Conservation (phyloP, 2,888 invertebrate species). For the Creontiades dilutus region DNA sequence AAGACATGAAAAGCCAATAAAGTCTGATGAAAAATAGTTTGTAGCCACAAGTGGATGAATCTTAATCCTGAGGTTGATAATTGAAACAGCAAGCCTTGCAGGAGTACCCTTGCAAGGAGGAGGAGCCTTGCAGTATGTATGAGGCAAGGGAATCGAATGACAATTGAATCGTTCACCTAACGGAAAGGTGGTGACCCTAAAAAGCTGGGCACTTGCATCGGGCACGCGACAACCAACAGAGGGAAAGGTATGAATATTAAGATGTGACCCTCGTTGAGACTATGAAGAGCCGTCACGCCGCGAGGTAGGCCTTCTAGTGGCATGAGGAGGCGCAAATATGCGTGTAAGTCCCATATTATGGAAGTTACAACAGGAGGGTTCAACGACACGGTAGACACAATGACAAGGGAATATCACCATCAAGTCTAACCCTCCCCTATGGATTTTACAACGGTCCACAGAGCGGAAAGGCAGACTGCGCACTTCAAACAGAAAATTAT, state of each 20-base stretch:
- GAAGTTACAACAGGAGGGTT: constrained; percentile 14
- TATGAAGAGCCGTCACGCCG: background rate
- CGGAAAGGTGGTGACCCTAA: background rate
- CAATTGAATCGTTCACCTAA: background rate
- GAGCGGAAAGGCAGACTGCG: background rate
- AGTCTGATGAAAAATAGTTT: too few species aligned
- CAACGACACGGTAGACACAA: background rate
- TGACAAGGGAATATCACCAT: background rate
- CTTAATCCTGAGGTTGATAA: too few species aligned
- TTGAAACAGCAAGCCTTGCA: too few species aligned
- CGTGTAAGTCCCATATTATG: constrained; percentile 30
- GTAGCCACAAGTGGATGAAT: too few species aligned
- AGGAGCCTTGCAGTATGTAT: too few species aligned
- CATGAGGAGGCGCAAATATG: background rate
- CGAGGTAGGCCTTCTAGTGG: background rate
- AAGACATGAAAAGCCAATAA: too few species aligned
- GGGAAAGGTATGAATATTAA: constrained; percentile 25
- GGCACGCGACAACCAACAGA: background rate
- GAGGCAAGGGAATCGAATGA: background rate
- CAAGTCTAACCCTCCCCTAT: background rate
- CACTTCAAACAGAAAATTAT: too few species aligned
- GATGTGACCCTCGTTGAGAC: constrained; percentile 1
- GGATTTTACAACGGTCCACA: background rate
- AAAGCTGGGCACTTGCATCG: constrained; percentile 8
- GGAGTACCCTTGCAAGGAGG: too few species aligned